Percentiles rank a stretch among this genome's conserved stretches.
phyloP scores from a whole-genome alignment of 2,113 vertebrate species.

The Parotia lawesii region DNA sequence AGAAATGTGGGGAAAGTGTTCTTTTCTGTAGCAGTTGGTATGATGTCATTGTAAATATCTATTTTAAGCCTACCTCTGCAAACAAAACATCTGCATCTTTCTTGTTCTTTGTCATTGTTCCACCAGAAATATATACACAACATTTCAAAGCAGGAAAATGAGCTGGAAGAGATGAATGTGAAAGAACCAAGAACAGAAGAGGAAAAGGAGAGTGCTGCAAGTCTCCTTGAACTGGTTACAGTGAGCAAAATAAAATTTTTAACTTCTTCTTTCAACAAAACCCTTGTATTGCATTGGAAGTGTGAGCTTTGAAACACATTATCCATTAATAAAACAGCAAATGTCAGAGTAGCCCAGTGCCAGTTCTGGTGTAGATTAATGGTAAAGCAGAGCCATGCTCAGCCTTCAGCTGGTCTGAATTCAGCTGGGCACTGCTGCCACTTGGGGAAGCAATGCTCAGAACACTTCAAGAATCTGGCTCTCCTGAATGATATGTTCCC shows the following conservation, averaged over 20 bases:
- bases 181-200: constrained; percentile 81
- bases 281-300: neutral
- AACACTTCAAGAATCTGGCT: neutral
- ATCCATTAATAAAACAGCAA: neutral
- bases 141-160: constrained; percentile 77
- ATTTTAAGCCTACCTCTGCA: neutral
- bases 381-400: neutral
- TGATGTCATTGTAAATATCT: neutral
- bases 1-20: neutral
- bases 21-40: neutral
- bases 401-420: neutral
- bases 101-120: neutral
- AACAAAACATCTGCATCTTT: neutral
- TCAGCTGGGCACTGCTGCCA: neutral
- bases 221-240: constrained; percentile 74
- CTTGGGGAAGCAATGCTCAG: neutral
- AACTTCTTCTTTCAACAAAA: neutral
- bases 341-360: neutral
- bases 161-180: constrained; percentile 72
- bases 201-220: constrained; percentile 71
- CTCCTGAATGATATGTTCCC: neutral
- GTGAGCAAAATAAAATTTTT: constrained; percentile 63
- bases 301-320: neutral
- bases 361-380: neutral
- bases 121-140: constrained; percentile 81